phyloP scores from a whole-genome alignment of 2,797 vertebrate genomes.

The Pangasius macronema region DNA sequence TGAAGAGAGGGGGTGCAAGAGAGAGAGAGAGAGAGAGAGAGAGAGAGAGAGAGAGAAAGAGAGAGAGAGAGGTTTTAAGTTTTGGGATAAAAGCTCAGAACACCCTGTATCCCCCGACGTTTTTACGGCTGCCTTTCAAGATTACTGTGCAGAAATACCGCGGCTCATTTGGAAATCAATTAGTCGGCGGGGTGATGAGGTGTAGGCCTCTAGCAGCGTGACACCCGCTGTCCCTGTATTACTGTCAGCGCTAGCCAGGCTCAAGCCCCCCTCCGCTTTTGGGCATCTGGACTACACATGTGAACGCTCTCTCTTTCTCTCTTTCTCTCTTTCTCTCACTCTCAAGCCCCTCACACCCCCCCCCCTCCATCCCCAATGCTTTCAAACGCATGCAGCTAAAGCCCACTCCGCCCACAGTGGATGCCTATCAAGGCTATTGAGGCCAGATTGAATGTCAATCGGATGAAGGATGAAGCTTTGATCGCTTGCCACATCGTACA shows the following conservation, averaged over 20 bases:
- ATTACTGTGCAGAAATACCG: slow-evolving; percentile 89
- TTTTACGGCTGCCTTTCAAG: slow-evolving; percentile 91
- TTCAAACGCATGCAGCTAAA: slow-evolving; percentile 34
- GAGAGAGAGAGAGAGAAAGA: slow-evolving; percentile 32
- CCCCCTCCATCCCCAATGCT: slow-evolving; percentile 6
- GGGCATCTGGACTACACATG: slow-evolving; percentile 88
- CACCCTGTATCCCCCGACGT: slow-evolving; percentile 85
- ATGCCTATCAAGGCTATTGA: slow-evolving; percentile 48
- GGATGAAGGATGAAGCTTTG: slow-evolving; percentile 39
- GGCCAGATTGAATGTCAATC: slow-evolving; percentile 47
- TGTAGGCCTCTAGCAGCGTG: slow-evolving; percentile 85
- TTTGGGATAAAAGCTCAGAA: slow-evolving; percentile 86
- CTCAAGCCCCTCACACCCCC: background rate
- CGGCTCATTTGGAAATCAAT: slow-evolving; percentile 92
- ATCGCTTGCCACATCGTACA: slow-evolving; percentile 36
- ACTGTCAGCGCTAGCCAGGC: slow-evolving; percentile 81
- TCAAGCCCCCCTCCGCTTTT: slow-evolving; percentile 65
- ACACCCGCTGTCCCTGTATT: slow-evolving; percentile 87
- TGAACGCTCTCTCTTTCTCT: slow-evolving; percentile 68
- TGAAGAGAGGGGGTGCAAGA: slow-evolving; percentile 23
- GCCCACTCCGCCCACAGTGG: slow-evolving; percentile 46
- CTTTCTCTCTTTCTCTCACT: background rate
- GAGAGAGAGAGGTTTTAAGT: slow-evolving; percentile 57
- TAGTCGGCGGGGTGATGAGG: slow-evolving; percentile 87
- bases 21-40: slow-evolving; percentile 34